Evolutionary conservation across 2,113 vertebrate genomes (phyloP).

Genomic region (Pluvianellus socialis): DNA sequence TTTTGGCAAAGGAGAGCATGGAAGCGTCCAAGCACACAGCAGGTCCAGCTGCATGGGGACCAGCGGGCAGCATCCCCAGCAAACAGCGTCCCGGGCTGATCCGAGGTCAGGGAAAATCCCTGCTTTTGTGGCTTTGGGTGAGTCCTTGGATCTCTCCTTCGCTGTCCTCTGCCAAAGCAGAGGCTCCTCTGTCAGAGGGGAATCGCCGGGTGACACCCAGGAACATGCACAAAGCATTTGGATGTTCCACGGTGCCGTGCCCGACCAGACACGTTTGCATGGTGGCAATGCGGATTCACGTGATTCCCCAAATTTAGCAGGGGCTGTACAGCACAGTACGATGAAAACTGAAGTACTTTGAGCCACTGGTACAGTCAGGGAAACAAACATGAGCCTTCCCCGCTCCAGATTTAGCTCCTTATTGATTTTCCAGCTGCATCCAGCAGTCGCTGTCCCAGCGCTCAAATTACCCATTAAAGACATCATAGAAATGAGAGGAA

Average conservation of each 20-base stretch:
- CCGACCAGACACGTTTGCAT: accelerated
- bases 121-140: accelerated
- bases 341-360: neutral
- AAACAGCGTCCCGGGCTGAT: accelerated
- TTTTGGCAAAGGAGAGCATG: neutral
- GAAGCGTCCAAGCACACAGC: accelerated
- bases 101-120: neutral
- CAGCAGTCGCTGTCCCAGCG: neutral
- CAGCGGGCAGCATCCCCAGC: accelerated
- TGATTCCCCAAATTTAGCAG: neutral
- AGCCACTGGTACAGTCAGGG: neutral
- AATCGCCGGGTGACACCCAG: neutral
- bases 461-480: neutral
- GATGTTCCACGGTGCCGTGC: accelerated
- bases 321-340: neutral
- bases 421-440: conserved; percentile 36
- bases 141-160: neutral
- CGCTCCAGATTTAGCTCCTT: neutral
- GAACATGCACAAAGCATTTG: neutral
- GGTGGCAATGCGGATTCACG: neutral
- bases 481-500: neutral
- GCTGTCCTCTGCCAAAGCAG: neutral
- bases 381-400: neutral
- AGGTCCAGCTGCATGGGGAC: accelerated
- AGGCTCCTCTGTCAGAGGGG: neutral